phyloP scores from a whole-genome alignment of 2,113 vertebrate species.

The Motacilla tschutschensis region DNA sequence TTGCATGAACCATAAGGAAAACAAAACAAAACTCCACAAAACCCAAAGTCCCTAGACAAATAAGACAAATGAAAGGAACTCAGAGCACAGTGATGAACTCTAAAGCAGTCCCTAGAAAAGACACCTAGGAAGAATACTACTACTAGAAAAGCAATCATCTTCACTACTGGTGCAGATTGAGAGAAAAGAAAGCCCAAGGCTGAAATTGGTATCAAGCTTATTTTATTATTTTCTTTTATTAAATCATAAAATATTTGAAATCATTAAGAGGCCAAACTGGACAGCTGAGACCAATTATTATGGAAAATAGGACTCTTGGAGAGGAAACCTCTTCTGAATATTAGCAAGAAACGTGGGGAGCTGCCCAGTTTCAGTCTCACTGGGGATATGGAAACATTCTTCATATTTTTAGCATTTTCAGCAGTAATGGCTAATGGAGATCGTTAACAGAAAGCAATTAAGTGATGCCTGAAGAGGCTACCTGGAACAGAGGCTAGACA shows the following conservation, averaged over 20 bases:
- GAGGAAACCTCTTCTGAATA: neutral
- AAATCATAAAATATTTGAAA: conserved; percentile 1
- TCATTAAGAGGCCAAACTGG: neutral
- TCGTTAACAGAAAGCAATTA: neutral
- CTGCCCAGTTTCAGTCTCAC: neutral
- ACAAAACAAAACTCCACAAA: neutral
- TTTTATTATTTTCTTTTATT: conserved; percentile 34
- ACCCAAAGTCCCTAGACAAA: neutral
- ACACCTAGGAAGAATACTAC: conserved; percentile 3
- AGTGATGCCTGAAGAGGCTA: neutral
- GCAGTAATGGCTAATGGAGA: neutral
- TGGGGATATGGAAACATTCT: neutral
- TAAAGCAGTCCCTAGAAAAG: neutral
- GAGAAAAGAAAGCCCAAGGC: neutral
- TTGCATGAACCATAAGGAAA: neutral
- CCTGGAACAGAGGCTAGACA: neutral
- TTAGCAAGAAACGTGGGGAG: neutral
- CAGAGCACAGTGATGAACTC: neutral
- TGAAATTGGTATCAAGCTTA: neutral
- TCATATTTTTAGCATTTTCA: neutral
- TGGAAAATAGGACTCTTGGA: neutral
- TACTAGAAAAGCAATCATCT: conserved; percentile 10
- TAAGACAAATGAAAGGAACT: conserved; percentile 14
- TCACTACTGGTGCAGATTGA: neutral
- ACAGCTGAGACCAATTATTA: neutral